phyloP scores from a whole-genome alignment of 2,888 invertebrate species.

The Rugalucina vietnamica region DNA sequence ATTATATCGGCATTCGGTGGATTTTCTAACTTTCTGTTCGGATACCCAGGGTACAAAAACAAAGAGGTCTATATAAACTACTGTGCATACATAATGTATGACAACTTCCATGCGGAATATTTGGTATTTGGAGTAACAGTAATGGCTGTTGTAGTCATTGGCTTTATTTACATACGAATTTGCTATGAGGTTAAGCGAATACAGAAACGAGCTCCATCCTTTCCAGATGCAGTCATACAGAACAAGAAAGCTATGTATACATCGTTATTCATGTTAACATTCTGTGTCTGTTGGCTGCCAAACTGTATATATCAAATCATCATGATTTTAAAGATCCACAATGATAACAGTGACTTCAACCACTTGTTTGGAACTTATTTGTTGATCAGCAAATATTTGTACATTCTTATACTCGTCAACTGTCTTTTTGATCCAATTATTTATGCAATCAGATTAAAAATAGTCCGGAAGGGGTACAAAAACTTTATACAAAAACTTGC shows the following conservation, averaged over 20 bases:
- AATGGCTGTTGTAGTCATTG: constrained; percentile 70
- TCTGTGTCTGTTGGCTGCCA: constrained; percentile 77
- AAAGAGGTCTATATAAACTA: constrained; percentile 64
- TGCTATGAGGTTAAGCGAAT: constrained; percentile 68
- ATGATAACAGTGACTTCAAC: constrained; percentile 53
- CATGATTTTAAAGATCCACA: constrained; percentile 65
- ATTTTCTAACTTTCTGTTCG: constrained; percentile 65
- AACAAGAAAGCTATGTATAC: constrained; percentile 76
- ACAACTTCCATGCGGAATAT: constrained; percentile 75
- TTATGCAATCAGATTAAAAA: constrained; percentile 72
- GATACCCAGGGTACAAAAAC: constrained; percentile 23
- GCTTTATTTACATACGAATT: constrained; percentile 73
- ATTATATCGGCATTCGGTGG: constrained; percentile 66
- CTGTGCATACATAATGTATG: constrained; percentile 74
- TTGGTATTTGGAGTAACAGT: constrained; percentile 70
- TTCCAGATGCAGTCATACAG: constrained; percentile 63
- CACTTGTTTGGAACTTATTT: constrained; percentile 58
- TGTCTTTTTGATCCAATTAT: constrained; percentile 74
- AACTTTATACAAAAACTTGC: constrained; percentile 17
- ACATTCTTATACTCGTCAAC: constrained; percentile 70
- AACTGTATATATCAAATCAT: constrained; percentile 71
- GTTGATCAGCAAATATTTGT: constrained; percentile 69
- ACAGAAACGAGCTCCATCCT: constrained; percentile 40
- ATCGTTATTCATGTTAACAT: constrained; percentile 77
- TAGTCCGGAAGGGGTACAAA: constrained; percentile 71